Base-by-base conservation (phyloP, 2,888 invertebrate genomes). In the Caenorhabditis wallacei region DNA sequence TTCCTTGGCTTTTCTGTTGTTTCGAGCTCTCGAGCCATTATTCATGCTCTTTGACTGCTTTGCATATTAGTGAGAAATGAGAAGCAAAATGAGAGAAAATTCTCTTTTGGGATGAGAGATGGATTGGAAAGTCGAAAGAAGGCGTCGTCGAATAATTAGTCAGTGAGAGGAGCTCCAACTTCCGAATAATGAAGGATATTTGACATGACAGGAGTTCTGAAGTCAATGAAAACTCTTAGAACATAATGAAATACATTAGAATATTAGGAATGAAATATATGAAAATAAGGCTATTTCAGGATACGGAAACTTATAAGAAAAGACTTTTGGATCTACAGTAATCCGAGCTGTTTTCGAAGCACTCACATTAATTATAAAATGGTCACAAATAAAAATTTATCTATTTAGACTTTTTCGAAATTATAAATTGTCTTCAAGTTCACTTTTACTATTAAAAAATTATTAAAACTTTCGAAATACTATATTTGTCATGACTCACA, bases 11-110 rank as follows among this genome's bases (percentile, higher is more conserved):
- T 40, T 56, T 40, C 40, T 40, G 56, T 74, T 74, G 74, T 69
- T 69, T 68, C 59, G 22, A 24, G 53, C 53, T 48, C 24, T 64
- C 51, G 69, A 78, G 56, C 78, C 78, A 78, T 78, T 78, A 78
- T 78, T 78, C 78, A 78, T 78, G 78, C 78, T 69, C 26, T 30
- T 43, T 78, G 78, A 78, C 78, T 78, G 78, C 78, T 78, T 78
- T 78, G 68, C 78, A 78, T 78, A 78, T 78, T 78, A 69, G 78
- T 53, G 69, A 37, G 61, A 54, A 43, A 78, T 69, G 78, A 78
- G 69, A 63, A 20, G 75, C 46, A 57, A 24, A 30, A n/a, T 37
- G 22, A 11, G 46, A 7, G 46, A 30, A 20, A 5, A 61, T 61
- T 61, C 51, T 51, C 48, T 24, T 56, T 11, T 48, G 16, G 54